phyloP scores from a whole-genome alignment of 2,888 invertebrate species.

The Mythimna vitellina region DNA sequence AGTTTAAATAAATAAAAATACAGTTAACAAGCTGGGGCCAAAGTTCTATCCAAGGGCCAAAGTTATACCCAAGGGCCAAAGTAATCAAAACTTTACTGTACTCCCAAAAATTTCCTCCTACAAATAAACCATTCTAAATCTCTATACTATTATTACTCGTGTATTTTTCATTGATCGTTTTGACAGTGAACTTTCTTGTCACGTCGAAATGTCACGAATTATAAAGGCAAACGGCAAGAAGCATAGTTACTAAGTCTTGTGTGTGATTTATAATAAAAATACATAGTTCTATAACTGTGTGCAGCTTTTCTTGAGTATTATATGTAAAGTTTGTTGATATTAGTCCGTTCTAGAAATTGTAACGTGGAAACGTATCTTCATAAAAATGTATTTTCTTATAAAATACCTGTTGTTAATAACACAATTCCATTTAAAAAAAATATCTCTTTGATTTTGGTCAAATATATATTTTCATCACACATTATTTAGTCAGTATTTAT shows the following conservation, averaged over 20 bases:
- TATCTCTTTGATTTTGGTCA: conserved; percentile 27
- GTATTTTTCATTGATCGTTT: not conserved
- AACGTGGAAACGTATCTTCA: not conserved
- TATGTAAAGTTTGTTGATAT: not conserved
- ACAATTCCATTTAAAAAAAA: conserved; percentile 27
- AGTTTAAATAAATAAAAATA: too few relatives aligned
- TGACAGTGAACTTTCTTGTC: not conserved
- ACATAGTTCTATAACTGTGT: not conserved
- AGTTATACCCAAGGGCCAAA: too few relatives aligned
- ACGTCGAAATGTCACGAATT: conserved; percentile 4
- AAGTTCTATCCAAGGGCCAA: too few relatives aligned
- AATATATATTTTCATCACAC: conserved; percentile 19
- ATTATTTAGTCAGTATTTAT: conserved; percentile 21
- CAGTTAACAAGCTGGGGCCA: too few relatives aligned
- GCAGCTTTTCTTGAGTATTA: conserved; percentile 5
- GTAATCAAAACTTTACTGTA: too few relatives aligned
- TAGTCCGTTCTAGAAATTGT: not conserved
- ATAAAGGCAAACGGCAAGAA: conserved; percentile 19
- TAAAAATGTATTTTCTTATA: not conserved
- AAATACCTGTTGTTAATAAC: conserved; percentile 17
- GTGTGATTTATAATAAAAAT: not conserved
- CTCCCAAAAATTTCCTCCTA: not conserved
- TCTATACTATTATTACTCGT: not conserved
- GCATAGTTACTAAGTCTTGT: not conserved
- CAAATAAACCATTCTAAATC: not conserved